A percentile compares a stretch with the other conserved stretches of the same genome.
These are phyloP conservation scores for Drosophila kohkoa DNA, from an alignment of 1,140 invertebrate genomes.

Conservation along the genomic window DNA sequence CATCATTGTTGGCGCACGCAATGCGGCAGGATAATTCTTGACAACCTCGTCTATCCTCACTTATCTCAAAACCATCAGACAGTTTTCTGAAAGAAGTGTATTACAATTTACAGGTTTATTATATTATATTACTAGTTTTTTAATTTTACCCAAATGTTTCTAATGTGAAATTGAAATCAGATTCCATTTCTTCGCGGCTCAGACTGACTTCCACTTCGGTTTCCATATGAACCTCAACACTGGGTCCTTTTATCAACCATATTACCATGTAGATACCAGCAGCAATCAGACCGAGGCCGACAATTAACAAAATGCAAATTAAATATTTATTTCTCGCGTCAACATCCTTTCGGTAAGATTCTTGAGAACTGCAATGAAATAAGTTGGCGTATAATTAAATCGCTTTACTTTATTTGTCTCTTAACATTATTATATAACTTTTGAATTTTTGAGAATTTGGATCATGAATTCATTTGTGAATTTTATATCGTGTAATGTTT, in stretches of 20 bases:
- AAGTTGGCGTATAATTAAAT: background rate
- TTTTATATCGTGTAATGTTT: too few relatives aligned
- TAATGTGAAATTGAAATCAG: conserved; percentile 14
- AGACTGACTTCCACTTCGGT: background rate
- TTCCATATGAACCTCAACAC: background rate
- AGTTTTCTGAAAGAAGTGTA: conserved; percentile 9
- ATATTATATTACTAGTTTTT: background rate
- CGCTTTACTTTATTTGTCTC: background rate
- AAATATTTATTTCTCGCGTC: conserved; percentile 34
- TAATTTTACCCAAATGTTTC: conserved; percentile 30
- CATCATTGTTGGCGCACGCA: conserved; percentile 13
- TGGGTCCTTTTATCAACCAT: background rate
- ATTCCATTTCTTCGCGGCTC: background rate
- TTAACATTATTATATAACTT: too few relatives aligned
- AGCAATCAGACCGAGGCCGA: conserved; percentile 41
- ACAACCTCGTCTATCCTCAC: conserved; percentile 10
- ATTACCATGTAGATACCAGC: conserved; percentile 36
- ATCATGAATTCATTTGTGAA: too few relatives aligned
- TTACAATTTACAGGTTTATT: too few relatives aligned
- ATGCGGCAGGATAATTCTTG: conserved; percentile 37
- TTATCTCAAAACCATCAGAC: background rate
- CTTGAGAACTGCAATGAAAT: conserved; percentile 15
- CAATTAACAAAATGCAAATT: conserved; percentile 50
- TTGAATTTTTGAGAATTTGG: too few relatives aligned
- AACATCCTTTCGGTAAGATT: background rate